phyloP scores from a whole-genome alignment of 2,797 vertebrate species.

The Oryzias dopingdopingensis region DNA sequence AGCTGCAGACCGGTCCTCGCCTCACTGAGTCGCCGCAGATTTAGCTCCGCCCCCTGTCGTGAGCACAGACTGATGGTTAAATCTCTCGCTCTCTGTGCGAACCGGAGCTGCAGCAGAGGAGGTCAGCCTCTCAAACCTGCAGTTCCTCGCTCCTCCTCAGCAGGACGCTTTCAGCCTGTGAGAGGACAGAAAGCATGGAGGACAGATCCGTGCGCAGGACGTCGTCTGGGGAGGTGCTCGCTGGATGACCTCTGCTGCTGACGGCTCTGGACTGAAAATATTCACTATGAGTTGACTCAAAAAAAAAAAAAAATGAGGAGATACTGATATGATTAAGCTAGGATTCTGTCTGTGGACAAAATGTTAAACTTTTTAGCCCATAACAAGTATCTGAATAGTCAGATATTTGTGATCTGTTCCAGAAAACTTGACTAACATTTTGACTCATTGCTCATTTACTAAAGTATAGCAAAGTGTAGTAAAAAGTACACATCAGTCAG shows the following conservation, averaged over 20 bases:
- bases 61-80: conserved; percentile 14
- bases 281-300: not conserved
- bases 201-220: conserved; percentile 50
- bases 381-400: no score
- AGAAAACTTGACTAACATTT: no score
- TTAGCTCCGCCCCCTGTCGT: conserved; percentile 48
- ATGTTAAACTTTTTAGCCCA: no score
- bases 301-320: no score
- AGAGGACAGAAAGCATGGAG: conserved; percentile 65
- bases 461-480: no score
- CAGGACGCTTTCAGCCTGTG: conserved; percentile 68
- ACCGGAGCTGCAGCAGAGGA: not conserved
- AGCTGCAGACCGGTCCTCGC: conserved; percentile 40
- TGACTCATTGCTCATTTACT: no score
- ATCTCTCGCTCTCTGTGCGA: not conserved
- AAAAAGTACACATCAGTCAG: no score
- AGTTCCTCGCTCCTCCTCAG: conserved; percentile 65
- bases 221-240: conserved; percentile 18
- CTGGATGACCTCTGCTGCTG: conserved; percentile 17
- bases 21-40: conserved; percentile 29
- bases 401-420: no score
- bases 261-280: conserved; percentile 64
- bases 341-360: no score
- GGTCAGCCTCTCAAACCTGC: conserved; percentile 52
- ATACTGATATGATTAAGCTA: no score